Conservation (phyloP, 2,888 invertebrate genomes). For the Nineta flava region DNA sequence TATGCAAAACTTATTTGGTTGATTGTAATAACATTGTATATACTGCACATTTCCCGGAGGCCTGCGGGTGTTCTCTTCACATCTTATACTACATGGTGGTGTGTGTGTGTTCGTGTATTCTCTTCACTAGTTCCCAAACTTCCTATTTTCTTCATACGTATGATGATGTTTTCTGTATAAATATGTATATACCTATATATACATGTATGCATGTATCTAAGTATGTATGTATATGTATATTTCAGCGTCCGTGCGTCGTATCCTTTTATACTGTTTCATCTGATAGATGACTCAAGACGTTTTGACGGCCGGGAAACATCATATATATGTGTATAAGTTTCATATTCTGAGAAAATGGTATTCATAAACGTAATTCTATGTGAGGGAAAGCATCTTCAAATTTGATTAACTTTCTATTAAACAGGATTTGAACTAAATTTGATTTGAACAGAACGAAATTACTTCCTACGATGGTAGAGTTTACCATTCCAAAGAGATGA, state of each 20-base stretch:
- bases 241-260: background rate
- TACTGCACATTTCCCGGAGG: slow-evolving; percentile 2
- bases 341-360: no score
- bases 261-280: background rate
- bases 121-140: background rate
- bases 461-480: no score
- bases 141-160: background rate
- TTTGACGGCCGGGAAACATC: background rate
- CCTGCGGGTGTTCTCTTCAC: slow-evolving; percentile 1
- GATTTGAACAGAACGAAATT: no score
- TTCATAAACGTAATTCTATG: no score
- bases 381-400: no score
- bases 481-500: no score
- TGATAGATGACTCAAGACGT: slow-evolving; percentile 1
- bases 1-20: background rate
- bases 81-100: background rate
- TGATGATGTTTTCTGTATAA: background rate
- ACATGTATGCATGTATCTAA: background rate
- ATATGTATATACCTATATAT: background rate
- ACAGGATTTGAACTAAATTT: no score
- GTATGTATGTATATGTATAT: background rate
- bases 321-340: background rate
- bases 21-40: background rate
- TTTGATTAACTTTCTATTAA: no score
- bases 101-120: background rate